phyloP scores from a whole-genome alignment of 2,113 vertebrate species.

The Pseudonaja textilis region DNA sequence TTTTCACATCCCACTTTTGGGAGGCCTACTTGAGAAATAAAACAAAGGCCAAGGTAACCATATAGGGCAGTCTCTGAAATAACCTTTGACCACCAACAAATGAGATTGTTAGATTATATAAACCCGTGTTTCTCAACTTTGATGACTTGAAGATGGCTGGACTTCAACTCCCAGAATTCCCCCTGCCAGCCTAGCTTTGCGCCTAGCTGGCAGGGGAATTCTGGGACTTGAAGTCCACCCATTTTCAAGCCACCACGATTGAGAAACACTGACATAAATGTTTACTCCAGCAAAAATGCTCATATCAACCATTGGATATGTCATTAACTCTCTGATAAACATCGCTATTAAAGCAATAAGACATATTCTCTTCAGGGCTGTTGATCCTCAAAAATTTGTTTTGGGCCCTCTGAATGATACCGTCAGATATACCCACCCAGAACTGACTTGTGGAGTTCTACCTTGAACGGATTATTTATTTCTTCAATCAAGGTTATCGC shows the following conservation, averaged over 20 bases:
- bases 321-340: not conserved
- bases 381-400: not conserved
- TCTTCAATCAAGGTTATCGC: constrained; percentile 39
- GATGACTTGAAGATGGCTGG: not conserved
- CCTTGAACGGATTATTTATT: constrained; percentile 7
- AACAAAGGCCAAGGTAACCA: not conserved
- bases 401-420: not conserved
- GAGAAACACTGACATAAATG: not conserved
- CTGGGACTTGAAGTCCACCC: not conserved
- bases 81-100: not conserved
- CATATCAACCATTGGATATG: not conserved
- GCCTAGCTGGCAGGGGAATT: not conserved
- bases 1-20: not conserved
- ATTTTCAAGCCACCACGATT: not conserved
- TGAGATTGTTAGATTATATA: not conserved
- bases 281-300: not conserved
- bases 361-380: not conserved
- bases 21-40: not conserved
- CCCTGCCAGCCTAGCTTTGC: not conserved
- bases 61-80: not conserved
- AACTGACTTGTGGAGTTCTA: not conserved
- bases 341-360: not conserved
- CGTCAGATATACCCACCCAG: not conserved
- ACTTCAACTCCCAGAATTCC: not conserved
- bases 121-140: not conserved